These are phyloP conservation scores for Bergia sp. DNA, from an alignment of 92 coral and sea anemone genomes.

Conservation along the genomic window DNA sequence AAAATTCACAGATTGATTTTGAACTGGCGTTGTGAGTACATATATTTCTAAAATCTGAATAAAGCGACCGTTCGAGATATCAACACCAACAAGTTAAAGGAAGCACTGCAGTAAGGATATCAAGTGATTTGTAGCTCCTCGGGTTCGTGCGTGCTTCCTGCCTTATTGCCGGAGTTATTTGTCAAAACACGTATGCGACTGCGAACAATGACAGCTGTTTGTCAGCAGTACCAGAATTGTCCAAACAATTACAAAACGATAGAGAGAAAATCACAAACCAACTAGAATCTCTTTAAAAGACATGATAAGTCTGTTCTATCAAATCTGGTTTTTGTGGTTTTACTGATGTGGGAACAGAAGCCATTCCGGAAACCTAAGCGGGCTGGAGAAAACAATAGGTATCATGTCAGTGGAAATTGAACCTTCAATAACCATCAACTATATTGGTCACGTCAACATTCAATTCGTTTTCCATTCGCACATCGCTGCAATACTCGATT, in stretches of 20 bases:
- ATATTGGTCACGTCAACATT: constrained; percentile 38
- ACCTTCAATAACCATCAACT: neutral
- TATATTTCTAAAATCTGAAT: neutral
- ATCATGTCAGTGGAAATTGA: neutral
- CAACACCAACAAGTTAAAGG: neutral
- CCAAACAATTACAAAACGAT: neutral
- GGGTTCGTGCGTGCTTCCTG: constrained; percentile 5
- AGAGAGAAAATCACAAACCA: neutral
- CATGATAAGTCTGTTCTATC: neutral
- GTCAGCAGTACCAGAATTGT: neutral
- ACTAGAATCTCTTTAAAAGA: neutral
- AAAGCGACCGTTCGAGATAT: neutral
- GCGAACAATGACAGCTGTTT: neutral
- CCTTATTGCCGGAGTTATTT: neutral
- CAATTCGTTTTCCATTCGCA: neutral
- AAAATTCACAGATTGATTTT: neutral
- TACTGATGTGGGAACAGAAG: neutral
- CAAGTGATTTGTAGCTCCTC: no score
- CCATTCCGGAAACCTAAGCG: constrained; percentile 8
- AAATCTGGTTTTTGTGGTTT: constrained; percentile 28
- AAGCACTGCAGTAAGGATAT: neutral
- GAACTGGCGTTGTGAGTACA: neutral
- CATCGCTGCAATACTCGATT: neutral
- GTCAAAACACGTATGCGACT: neutral
- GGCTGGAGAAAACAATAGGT: constrained; percentile 6